Evolutionary conservation across 2,888 invertebrate genomes (phyloP), one percentile per base, ranked within the genome.

Genomic region (Rhogogaster chlorosoma): DNA sequence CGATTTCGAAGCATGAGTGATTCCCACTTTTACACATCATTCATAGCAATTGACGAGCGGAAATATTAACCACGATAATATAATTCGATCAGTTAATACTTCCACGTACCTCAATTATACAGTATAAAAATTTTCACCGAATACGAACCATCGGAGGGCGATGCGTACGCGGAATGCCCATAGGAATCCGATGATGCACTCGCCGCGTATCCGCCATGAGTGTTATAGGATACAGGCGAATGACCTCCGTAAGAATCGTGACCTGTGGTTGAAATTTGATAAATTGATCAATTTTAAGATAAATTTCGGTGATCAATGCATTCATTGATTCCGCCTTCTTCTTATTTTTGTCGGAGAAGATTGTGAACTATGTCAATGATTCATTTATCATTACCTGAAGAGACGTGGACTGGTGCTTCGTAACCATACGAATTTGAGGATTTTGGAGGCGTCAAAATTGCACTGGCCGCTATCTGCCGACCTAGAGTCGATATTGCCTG

Each of bases 401-500:
- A 32, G 2, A 42, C 67, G 67, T 64, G 83, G 29, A 67, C 67
- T 10, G 83, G 83, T 36, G 57, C 36, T 5, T 88, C 89, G 84
- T 89, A 88, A 15, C 84, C 84, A 7, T 88, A 87, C 12, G 85
- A 82, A 1, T 85, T 73, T 32, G 84, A 57, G n/a, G 57, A 45
- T 22, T 87, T 80, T 7, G 89, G 94, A 18, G 95, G 94, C 84
- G 95, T 95, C 85, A 96, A 93, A 75, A 96, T 95, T 0, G 97
- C 97, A 38, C 97, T 97, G 86, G 95, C 95, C 67, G 97, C 97
- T 84, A 98, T 96, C 88, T 96, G 96, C 93, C 97, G 97, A 61
- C 98, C 98, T 26, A 97, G 94, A 89, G 96, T 96, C 84, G 97
- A 96, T 87, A 98, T 96, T 7, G 96, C 96, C 87, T 98, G 97